Percentiles rank a stretch among this genome's conserved stretches.
Evolutionary conservation across 2,888 invertebrate species (phyloP).

Genomic region (Aphodius granarius): DNA sequence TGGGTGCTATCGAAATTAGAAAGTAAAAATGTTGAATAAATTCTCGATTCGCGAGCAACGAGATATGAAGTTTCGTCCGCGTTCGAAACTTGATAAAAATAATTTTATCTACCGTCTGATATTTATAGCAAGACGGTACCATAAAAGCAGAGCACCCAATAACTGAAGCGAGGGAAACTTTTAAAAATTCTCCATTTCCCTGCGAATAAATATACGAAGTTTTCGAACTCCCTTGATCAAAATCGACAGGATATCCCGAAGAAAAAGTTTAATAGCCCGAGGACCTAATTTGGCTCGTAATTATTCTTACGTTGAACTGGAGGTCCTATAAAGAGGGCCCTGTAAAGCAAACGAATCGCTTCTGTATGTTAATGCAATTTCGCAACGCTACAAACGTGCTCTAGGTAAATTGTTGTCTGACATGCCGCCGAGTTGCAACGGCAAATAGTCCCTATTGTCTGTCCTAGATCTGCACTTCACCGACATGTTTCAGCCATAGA

Average conservation of each 20-base stretch:
- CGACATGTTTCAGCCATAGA: neutral
- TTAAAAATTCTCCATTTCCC: neutral
- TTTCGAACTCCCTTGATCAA: neutral
- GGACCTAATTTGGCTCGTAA: neutral
- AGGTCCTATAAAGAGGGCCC: too few species aligned
- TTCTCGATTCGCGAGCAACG: too few species aligned
- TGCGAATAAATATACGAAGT: neutral
- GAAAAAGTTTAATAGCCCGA: neutral
- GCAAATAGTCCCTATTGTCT: neutral
- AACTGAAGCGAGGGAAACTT: neutral
- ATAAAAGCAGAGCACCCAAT: neutral
- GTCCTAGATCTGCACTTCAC: neutral
- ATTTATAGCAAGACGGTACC: neutral
- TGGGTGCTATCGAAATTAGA: too few species aligned
- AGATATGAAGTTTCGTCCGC: too few species aligned
- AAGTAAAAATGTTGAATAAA: too few species aligned
- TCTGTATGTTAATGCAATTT: neutral
- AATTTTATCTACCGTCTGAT: neutral
- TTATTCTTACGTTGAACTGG: neutral
- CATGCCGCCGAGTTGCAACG: neutral
- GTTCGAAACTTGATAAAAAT: too few species aligned
- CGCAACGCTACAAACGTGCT: neutral
- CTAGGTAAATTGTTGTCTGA: neutral
- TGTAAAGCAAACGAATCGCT: neutral
- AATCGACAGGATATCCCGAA: neutral